A percentile compares a stretch with the other conserved stretches of the same genome.
Evolutionary conservation across 2,113 vertebrate genomes (phyloP).

Genomic region (Tachycineta bicolor): DNA sequence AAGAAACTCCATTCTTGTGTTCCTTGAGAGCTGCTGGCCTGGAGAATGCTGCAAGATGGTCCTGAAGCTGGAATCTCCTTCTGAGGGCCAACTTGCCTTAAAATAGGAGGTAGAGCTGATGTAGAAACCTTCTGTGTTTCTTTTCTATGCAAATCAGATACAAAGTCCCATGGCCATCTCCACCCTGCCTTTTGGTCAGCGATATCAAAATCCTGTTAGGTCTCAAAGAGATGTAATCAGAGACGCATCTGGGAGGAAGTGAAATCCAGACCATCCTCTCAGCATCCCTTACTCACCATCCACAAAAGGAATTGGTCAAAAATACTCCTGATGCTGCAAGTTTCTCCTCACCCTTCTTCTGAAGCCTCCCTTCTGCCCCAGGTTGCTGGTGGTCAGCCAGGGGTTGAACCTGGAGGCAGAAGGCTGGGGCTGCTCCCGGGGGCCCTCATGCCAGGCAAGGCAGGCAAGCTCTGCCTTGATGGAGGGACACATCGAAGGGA

Average conservation of each 20-base stretch:
- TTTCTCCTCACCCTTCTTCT: background rate
- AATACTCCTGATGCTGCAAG: background rate
- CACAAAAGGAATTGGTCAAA: background rate
- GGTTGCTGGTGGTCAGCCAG: background rate
- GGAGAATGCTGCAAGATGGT: background rate
- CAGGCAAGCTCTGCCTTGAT: background rate
- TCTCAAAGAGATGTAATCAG: background rate
- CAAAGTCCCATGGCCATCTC: background rate
- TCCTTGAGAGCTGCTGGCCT: background rate
- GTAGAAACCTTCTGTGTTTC: background rate
- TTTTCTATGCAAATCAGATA: background rate
- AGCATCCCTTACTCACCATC: background rate
- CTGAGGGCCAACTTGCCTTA: background rate
- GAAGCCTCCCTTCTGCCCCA: background rate
- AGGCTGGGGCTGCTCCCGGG: accelerated
- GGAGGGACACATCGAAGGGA: background rate
- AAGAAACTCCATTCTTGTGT: background rate
- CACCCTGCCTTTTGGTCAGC: background rate
- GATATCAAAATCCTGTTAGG: background rate
- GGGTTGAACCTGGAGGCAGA: background rate
- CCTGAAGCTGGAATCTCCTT: background rate
- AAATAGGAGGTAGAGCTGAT: background rate
- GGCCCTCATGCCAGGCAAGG: background rate
- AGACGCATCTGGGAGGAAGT: accelerated
- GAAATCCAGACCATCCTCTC: background rate